Conservation (phyloP, 2,888 invertebrate genomes). For the Diaphora mendica region DNA sequence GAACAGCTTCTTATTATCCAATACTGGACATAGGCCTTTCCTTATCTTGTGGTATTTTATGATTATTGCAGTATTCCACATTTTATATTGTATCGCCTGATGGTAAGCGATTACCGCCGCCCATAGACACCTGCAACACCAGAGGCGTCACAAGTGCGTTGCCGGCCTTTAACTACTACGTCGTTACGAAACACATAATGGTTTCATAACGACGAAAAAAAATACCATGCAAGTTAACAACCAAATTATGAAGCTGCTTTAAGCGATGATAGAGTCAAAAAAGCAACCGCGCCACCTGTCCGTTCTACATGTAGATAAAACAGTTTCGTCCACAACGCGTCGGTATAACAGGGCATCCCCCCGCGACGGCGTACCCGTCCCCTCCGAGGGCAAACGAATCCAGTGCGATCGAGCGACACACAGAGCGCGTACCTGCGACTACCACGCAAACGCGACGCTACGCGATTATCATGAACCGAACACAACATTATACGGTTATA, state of each 20-base stretch:
- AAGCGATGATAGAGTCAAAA: conserved; percentile 42
- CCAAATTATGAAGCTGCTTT: conserved; percentile 34
- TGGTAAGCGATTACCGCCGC: too few species aligned
- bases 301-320: conserved; percentile 62
- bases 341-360: conserved; percentile 64
- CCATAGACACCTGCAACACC: too few species aligned
- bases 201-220: background rate
- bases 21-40: too few species aligned
- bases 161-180: too few species aligned
- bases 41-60: too few species aligned
- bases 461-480: conserved; percentile 77
- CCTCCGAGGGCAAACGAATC: conserved; percentile 67
- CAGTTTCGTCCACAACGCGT: conserved; percentile 48
- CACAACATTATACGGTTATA: conserved; percentile 74
- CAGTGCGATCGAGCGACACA: conserved; percentile 84
- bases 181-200: too few species aligned
- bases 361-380: conserved; percentile 60
- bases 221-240: conserved; percentile 3
- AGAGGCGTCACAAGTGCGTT: too few species aligned
- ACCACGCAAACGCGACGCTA: conserved; percentile 70
- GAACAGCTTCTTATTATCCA: too few species aligned
- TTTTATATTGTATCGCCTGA: too few species aligned
- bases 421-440: conserved; percentile 71
- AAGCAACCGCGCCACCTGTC: conserved; percentile 76
- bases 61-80: too few species aligned